Evolutionary conservation across 2,797 vertebrate species (phyloP).

Genomic region (Chloroceryle inda): DNA sequence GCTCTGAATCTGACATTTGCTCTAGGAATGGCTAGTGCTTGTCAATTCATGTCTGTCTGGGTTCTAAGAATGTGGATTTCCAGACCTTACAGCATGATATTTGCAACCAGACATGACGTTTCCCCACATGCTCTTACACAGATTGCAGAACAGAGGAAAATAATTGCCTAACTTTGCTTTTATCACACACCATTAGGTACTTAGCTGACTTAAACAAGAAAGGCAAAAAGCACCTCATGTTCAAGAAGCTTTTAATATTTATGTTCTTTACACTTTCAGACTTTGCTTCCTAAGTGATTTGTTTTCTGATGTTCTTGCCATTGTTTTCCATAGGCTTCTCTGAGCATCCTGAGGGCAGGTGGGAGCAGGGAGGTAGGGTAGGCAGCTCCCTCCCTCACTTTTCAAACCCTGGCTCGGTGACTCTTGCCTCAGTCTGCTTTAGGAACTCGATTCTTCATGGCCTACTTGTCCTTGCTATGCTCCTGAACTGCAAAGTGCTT

Average conservation of each 20-base stretch:
- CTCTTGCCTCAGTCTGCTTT: neutral
- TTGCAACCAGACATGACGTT: constrained; percentile 37
- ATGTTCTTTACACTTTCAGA: neutral
- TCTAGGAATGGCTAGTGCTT: constrained; percentile 32
- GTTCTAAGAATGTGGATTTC: neutral
- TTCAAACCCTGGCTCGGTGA: neutral
- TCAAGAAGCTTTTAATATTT: constrained; percentile 32
- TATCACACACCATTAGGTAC: constrained; percentile 49
- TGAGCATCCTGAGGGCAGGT: neutral
- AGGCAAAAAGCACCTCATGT: neutral
- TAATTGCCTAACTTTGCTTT: constrained; percentile 55
- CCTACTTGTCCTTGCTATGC: neutral
- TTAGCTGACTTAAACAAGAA: neutral
- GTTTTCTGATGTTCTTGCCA: neutral
- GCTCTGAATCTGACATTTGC: neutral
- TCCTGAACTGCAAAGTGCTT: neutral
- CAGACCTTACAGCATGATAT: constrained; percentile 9
- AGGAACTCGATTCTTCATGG: neutral
- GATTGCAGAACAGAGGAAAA: constrained; percentile 51
- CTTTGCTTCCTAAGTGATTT: neutral
- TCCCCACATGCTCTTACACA: neutral
- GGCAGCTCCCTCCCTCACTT: neutral
- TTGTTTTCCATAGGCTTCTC: neutral
- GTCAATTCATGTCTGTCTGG: constrained; percentile 46
- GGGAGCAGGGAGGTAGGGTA: neutral